Conservation (phyloP, 2,797 vertebrate species). For the Hyperoplus lanceolatus region DNA sequence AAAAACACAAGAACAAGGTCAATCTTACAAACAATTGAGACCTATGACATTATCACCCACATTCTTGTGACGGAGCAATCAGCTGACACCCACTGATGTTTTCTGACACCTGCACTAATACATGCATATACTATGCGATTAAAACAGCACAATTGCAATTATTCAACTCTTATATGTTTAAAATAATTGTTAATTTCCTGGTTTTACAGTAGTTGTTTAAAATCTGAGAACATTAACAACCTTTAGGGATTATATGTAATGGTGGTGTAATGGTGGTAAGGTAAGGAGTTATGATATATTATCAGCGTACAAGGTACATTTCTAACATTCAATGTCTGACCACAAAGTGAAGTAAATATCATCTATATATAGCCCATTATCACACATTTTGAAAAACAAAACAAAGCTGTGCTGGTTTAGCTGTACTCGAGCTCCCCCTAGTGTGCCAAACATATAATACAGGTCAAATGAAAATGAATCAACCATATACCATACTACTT, state of each 20-base stretch:
- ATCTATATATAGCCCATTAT: not conserved
- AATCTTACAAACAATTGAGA: not conserved
- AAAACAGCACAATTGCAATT: too few relatives aligned
- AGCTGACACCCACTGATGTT: not conserved
- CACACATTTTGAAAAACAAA: not conserved
- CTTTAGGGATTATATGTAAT: not conserved
- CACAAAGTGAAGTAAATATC: too few relatives aligned
- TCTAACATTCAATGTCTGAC: not conserved
- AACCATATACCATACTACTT: too few relatives aligned
- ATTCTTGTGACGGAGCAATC: not conserved
- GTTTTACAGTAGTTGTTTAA: not conserved
- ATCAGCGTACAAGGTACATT: not conserved
- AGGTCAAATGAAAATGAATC: not conserved
- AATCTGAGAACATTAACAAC: not conserved
- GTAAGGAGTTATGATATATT: conserved; percentile 9
- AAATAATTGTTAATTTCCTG: not conserved
- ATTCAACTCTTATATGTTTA: not conserved
- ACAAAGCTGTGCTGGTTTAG: conserved; percentile 11
- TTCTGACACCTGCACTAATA: not conserved
- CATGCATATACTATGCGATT: too few relatives aligned
- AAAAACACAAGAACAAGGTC: not conserved
- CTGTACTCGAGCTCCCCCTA: conserved; percentile 24
- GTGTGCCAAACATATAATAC: not conserved
- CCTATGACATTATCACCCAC: too few relatives aligned
- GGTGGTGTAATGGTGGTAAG: not conserved